Conservation (phyloP, 2,113 vertebrate genomes). For the Dromas ardeola region DNA sequence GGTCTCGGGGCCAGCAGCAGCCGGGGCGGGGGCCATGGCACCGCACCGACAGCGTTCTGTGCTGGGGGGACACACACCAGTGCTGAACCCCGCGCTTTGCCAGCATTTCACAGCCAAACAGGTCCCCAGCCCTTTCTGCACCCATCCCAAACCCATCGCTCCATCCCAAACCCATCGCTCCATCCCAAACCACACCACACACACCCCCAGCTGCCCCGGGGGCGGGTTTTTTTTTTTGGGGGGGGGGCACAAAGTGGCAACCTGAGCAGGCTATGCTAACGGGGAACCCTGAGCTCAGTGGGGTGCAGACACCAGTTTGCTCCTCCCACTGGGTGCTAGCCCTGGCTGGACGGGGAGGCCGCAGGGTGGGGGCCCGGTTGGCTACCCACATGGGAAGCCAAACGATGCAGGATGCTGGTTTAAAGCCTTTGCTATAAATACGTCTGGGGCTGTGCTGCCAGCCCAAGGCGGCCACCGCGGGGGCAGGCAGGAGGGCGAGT, state of each 20-base stretch:
- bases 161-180: too few relatives aligned
- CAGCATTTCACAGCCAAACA: not conserved
- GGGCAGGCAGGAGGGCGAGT: not conserved
- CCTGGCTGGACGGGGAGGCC: not conserved
- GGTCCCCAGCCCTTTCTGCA: too few relatives aligned
- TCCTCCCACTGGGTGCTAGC: not conserved
- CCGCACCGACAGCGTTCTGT: fast-evolving
- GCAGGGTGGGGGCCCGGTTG: too few relatives aligned
- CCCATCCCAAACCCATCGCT: too few relatives aligned
- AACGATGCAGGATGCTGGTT: not conserved
- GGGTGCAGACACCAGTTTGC: not conserved
- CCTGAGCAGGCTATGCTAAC: not conserved
- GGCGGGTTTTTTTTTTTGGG: too few relatives aligned
- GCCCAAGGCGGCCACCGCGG: not conserved
- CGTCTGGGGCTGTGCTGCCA: not conserved
- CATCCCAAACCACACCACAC: not conserved
- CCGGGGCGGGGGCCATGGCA: not conserved
- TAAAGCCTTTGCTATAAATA: not conserved
- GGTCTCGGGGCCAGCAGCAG: not conserved
- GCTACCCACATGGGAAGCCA: not conserved
- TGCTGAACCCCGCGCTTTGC: not conserved
- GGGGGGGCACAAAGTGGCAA: not conserved
- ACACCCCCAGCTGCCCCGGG: not conserved
- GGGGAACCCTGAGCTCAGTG: not conserved
- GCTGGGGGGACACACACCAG: fast-evolving